phyloP scores from a whole-genome alignment of 2,797 vertebrate species.

The Myiotriccus ornatus region DNA sequence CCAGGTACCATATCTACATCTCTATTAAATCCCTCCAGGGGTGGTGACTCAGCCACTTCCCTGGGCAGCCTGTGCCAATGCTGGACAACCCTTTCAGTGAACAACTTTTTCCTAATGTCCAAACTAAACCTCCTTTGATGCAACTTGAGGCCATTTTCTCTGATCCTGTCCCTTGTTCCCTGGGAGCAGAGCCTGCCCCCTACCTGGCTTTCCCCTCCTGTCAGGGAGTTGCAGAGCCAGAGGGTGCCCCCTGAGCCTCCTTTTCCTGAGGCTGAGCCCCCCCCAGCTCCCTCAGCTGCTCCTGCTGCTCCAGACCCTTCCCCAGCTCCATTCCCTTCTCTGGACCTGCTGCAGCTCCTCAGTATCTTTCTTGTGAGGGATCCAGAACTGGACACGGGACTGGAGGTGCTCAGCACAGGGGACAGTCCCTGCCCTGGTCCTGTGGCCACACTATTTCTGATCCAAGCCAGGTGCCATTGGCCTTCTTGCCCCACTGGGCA shows the following conservation, averaged over 20 bases:
- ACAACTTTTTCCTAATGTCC: neutral
- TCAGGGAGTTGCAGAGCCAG: rapidly evolving
- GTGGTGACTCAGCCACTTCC: neutral
- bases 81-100: neutral
- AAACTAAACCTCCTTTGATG: rapidly evolving
- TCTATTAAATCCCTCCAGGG: no score
- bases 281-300: neutral
- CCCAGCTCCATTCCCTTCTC: neutral
- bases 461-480: neutral
- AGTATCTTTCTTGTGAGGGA: no score
- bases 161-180: neutral
- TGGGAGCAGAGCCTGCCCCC: neutral
- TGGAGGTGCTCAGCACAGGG: neutral
- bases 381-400: no score
- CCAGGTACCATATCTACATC: rapidly evolving
- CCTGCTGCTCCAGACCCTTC: rapidly evolving
- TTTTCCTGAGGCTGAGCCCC: neutral
- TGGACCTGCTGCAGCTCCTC: neutral
- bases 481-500: neutral
- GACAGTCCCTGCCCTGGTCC: neutral
- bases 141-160: neutral
- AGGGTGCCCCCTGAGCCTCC: no score
- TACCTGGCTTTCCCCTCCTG: neutral
- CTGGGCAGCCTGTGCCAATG: neutral
- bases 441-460: rapidly evolving